Conservation (phyloP, 2,888 invertebrate genomes). For the Sycophila texana region DNA sequence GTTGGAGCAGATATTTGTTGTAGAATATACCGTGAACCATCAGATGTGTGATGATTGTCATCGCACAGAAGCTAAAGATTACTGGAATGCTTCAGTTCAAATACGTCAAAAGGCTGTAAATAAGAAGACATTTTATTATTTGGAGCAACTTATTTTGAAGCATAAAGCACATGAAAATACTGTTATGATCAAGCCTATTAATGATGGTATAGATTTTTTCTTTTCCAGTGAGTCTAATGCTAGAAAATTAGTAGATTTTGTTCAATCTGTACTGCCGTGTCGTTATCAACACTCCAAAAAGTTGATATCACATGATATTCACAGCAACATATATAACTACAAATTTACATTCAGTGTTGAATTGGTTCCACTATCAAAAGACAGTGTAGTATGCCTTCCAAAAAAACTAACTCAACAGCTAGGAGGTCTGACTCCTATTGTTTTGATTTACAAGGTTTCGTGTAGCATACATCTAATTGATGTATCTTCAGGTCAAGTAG, state of each 20-base stretch:
- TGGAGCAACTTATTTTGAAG: slow-evolving; percentile 97
- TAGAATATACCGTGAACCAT: slow-evolving; percentile 92
- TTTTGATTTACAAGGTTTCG: slow-evolving; percentile 92
- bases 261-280: slow-evolving; percentile 91
- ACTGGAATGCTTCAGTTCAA: slow-evolving; percentile 94
- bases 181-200: slow-evolving; percentile 89
- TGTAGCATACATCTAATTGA: slow-evolving; percentile 95
- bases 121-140: slow-evolving; percentile 97
- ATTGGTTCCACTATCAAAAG: slow-evolving; percentile 96
- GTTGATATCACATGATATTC: slow-evolving; percentile 96
- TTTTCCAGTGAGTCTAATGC: slow-evolving; percentile 93
- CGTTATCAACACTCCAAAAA: slow-evolving; percentile 94
- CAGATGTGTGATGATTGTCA: slow-evolving; percentile 99
- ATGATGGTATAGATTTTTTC: slow-evolving; percentile 96
- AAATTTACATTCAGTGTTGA: slow-evolving; percentile 95
- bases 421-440: slow-evolving; percentile 92
- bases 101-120: slow-evolving; percentile 92
- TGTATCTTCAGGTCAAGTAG: slow-evolving; percentile 90
- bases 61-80: slow-evolving; percentile 97
- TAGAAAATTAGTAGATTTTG: slow-evolving; percentile 96
- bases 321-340: slow-evolving; percentile 97
- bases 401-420: slow-evolving; percentile 90
- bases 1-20: slow-evolving; percentile 95
- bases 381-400: slow-evolving; percentile 93
- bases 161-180: slow-evolving; percentile 94